Evolutionary conservation across 2,113 vertebrate species (phyloP).

Genomic region (Hoplias malabaricus): DNA sequence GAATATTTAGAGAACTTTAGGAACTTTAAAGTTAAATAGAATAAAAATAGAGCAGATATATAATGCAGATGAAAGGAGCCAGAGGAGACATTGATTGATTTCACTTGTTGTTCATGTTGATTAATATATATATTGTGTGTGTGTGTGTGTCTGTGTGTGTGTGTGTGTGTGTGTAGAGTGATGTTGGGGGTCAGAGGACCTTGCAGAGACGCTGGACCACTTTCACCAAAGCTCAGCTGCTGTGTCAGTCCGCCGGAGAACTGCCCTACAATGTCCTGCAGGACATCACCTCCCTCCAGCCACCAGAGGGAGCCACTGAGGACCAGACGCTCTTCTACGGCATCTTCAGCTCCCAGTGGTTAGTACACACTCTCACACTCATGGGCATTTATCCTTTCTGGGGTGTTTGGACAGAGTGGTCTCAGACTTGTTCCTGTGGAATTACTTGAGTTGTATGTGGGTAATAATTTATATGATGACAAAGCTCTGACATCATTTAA

Average conservation of each 20-base stretch:
- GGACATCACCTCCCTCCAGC: slow-evolving; percentile 68
- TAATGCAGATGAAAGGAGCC: too few relatives aligned
- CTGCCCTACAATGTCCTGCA: slow-evolving; percentile 76
- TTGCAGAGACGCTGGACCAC: slow-evolving; percentile 78
- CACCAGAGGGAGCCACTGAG: slow-evolving; percentile 61
- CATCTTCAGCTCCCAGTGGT: slow-evolving; percentile 78
- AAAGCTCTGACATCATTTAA: too few relatives aligned
- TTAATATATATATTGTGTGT: not conserved
- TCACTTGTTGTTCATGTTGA: too few relatives aligned
- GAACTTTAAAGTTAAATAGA: too few relatives aligned
- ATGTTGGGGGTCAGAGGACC: slow-evolving; percentile 74
- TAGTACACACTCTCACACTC: slow-evolving; percentile 21
- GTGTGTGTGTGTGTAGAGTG: slow-evolving; percentile 56
- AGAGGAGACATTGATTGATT: too few relatives aligned
- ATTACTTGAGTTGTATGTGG: not conserved
- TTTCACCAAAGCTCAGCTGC: slow-evolving; percentile 75
- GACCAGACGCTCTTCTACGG: slow-evolving; percentile 73
- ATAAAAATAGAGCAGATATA: too few relatives aligned
- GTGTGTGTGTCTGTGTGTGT: not conserved
- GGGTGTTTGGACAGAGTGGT: too few relatives aligned
- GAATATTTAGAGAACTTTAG: too few relatives aligned
- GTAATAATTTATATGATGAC: too few relatives aligned
- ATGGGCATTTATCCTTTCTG: too few relatives aligned
- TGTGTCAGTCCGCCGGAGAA: slow-evolving; percentile 68
- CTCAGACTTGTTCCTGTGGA: too few relatives aligned